These are phyloP conservation scores for rabbit (Oryctolagus cuniculus) DNA, from an alignment of 2,113 vertebrate species.

Conservation along the genomic window mOryCun1.1 NC_091437.1:47574501-47575000, in stretches of 20 bases:
- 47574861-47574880: neutral
- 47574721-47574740: neutral
- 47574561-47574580: conserved; percentile 93
- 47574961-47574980: neutral
- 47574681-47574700: neutral
- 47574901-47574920: neutral
- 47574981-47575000: neutral
- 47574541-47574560: conserved; percentile 93
- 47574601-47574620: conserved; percentile 80
- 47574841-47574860: neutral
- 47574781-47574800: neutral
- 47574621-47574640: conserved; percentile 84
- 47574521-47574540: conserved; percentile 95
- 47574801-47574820: neutral
- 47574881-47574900: neutral
- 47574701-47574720: neutral
- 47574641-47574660: neutral
- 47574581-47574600: conserved; percentile 87
- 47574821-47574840: neutral
- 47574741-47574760: neutral
- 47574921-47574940: neutral
- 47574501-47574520: conserved; percentile 92
- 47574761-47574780: neutral
- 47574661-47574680: neutral
- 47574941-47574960: neutral